Percentiles rank a stretch among this genome's conserved stretches.
phyloP scores from a whole-genome alignment of 2,797 vertebrate genomes.

The Pempheris klunzingeri region DNA sequence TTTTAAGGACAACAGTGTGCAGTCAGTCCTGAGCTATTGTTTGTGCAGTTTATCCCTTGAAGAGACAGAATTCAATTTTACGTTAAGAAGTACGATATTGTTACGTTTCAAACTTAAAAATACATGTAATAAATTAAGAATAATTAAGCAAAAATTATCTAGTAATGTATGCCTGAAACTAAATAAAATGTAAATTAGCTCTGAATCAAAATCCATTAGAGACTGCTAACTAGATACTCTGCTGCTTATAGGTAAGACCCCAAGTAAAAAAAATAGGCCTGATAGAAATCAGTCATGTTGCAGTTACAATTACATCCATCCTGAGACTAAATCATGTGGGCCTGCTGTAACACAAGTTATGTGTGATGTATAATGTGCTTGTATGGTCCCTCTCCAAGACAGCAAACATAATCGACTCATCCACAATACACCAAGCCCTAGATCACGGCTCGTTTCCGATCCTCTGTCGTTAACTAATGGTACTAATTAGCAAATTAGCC shows the following conservation, averaged over 20 bases:
- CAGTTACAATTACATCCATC: slow-evolving; percentile 45
- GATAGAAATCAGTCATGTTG: slow-evolving; percentile 14
- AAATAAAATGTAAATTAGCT: neutral
- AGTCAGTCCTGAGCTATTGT: neutral
- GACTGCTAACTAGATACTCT: slow-evolving; percentile 1
- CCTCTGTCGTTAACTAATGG: slow-evolving; percentile 77
- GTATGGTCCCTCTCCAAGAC: slow-evolving; percentile 64
- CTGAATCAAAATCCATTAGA: neutral
- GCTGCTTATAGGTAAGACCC: neutral
- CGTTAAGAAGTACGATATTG: neutral
- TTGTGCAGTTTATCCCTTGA: neutral
- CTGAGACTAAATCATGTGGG: slow-evolving; percentile 34
- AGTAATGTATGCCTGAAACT: neutral
- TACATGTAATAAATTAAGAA: neutral
- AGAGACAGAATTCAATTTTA: slow-evolving; percentile 17
- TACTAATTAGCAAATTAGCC: slow-evolving; percentile 83
- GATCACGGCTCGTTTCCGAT: slow-evolving; percentile 67
- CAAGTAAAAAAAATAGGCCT: neutral
- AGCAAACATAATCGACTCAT: slow-evolving; percentile 71
- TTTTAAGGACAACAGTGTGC: slow-evolving; percentile 15
- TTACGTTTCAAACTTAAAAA: neutral
- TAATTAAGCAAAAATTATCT: neutral
- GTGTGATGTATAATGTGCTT: slow-evolving; percentile 54
- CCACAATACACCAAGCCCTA: slow-evolving; percentile 63
- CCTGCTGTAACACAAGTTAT: slow-evolving; percentile 36